Evolutionary conservation across 2,113 vertebrate species (phyloP).

Genomic region (Dicrurus megarhynchus): DNA sequence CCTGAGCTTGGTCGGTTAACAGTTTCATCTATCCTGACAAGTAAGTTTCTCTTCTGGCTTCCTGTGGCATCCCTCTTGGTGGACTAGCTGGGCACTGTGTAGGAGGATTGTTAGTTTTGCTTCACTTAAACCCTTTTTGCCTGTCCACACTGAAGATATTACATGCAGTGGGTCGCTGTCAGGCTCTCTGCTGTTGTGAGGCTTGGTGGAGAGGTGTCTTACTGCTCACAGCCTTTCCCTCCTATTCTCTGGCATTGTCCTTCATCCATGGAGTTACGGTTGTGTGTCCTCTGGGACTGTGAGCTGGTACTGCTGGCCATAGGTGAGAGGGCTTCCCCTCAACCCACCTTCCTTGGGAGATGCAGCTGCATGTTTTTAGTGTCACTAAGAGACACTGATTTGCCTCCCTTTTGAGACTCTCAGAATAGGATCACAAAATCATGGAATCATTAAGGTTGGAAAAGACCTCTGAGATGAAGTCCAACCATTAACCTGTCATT

Average conservation of each 20-base stretch:
- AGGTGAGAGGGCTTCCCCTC: neutral
- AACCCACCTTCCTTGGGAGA: neutral
- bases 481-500: neutral
- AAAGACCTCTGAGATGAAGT: neutral
- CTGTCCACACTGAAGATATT: neutral
- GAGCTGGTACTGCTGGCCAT: neutral
- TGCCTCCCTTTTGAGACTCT: neutral
- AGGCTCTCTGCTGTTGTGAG: neutral
- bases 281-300: neutral
- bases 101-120: neutral
- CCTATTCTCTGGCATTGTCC: neutral
- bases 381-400: neutral
- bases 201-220: neutral
- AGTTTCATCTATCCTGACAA: neutral
- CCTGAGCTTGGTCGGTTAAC: neutral
- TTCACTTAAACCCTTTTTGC: neutral
- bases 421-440: neutral
- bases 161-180: neutral
- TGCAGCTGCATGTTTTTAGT: neutral
- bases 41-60: conserved; percentile 5
- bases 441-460: neutral
- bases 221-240: neutral
- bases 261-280: accelerated
- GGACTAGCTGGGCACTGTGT: neutral
- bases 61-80: neutral